Percentiles rank a stretch among this genome's conserved stretches.
These are phyloP conservation scores for Phaenicophaeus curvirostris DNA, from an alignment of 2,797 vertebrate genomes.

Conservation along the genomic window DNA sequence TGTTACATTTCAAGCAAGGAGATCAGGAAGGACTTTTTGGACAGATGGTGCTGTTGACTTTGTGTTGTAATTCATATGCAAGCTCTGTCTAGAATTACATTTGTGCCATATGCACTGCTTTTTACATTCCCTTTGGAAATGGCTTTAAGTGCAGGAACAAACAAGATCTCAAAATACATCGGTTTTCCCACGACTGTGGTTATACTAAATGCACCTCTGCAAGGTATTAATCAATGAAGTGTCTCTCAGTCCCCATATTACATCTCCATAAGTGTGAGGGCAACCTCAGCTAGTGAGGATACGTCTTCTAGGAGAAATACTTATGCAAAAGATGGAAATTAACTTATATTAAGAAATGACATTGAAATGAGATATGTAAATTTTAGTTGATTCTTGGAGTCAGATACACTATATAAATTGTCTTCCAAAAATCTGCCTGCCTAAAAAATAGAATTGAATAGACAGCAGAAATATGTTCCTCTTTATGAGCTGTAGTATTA, in stretches of 20 bases:
- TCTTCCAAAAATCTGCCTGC: not conserved
- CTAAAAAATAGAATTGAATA: not conserved
- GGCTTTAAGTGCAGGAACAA: slow-evolving; percentile 48
- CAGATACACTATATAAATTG: not conserved
- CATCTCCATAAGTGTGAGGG: not conserved
- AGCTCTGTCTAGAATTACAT: slow-evolving; percentile 24
- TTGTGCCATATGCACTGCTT: slow-evolving; percentile 42
- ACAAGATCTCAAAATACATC: slow-evolving; percentile 23
- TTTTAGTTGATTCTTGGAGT: not conserved
- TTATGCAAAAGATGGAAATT: not conserved
- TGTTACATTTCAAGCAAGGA: slow-evolving; percentile 8
- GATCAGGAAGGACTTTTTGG: slow-evolving; percentile 56
- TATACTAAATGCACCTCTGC: slow-evolving; percentile 18
- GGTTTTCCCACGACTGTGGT: not conserved
- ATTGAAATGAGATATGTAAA: not conserved
- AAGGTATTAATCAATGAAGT: slow-evolving; percentile 28
- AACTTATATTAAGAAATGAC: not conserved
- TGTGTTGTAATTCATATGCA: slow-evolving; percentile 63
- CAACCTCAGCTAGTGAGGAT: not conserved
- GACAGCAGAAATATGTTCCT: not conserved
- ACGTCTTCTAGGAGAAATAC: not conserved
- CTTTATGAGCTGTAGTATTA: not conserved
- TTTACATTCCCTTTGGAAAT: slow-evolving; percentile 53
- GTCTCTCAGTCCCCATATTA: not conserved
- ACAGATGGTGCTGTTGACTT: slow-evolving; percentile 67